Base-by-base conservation (phyloP, 1,140 invertebrate genomes). In the Charaxes varanes region DNA sequence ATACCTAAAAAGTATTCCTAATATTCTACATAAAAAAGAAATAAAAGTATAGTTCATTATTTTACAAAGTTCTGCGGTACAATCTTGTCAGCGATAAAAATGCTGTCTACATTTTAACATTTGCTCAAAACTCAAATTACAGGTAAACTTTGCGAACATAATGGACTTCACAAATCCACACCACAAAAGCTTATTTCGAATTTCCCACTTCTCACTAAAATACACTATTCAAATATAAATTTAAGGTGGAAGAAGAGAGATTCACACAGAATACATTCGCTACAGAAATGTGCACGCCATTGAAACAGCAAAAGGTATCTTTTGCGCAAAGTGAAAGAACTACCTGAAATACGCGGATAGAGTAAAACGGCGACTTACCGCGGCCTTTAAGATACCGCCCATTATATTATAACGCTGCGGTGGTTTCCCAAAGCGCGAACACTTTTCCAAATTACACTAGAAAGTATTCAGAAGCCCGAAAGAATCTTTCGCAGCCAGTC, bases 351-450 rank as follows among this genome's bases (percentile, higher is more conserved):
- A 41, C 36, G 40, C 35, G 43, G 33, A 40, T 41, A 40, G 36
- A 16, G 37, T 41, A 22, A 41, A 26, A 41, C 40, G 31, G 42
- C 42, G 44, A 41, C 44, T 47, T 40, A 23, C 36, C 18, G 16
- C 44, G 14, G 44, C 22, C 37, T 47, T 48, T 38, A 45, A 57
- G 49, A 54, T 32, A 43, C 36, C 42, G 58, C 58, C 68, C 68
- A 72, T 76, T 76, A 76, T 76, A 68, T 58, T 70, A 72, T 68
- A 41, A 76, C 68, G 71, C 53, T 72, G 65, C 66, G 62, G 59
- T 63, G 45, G 48, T 37, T 55, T 34, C 31, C 31, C 41, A 62
- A 60, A 61, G 61, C 61, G 51, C 34, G 45, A 62, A 56, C 53
- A 58, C 65, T 67, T 55, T 57, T 60, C 44, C 44, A 43, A 53